A percentile compares a stretch with the other conserved stretches of the same genome.
Conservation (phyloP, 2,113 vertebrate genomes). For the Tragelaphus strepsiceros region DNA sequence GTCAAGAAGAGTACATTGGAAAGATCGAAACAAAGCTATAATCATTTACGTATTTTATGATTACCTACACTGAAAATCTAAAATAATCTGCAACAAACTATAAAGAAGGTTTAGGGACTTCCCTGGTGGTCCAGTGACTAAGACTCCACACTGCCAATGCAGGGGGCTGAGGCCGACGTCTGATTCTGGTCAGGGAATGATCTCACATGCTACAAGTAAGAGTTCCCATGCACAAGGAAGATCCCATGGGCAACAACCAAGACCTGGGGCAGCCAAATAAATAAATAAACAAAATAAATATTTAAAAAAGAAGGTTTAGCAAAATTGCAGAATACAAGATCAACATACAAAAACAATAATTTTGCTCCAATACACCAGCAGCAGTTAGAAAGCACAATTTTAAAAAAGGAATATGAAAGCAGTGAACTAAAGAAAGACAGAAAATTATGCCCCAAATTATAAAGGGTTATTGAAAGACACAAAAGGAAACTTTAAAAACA, state of each 20-base stretch:
- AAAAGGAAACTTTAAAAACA: conserved; percentile 1
- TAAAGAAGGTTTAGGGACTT: not conserved
- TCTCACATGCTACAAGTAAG: not conserved
- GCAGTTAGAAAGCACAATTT: not conserved
- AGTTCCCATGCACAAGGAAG: not conserved
- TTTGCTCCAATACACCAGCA: not conserved
- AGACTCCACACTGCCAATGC: not conserved
- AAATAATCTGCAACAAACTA: not conserved
- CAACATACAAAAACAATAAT: not conserved
- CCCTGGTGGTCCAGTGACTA: not conserved
- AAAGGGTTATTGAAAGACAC: not conserved
- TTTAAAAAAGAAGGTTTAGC: not conserved
- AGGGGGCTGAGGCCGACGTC: not conserved
- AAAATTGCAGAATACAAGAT: not conserved
- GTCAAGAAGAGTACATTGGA: not conserved
- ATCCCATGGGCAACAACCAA: not conserved
- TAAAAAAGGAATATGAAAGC: not conserved
- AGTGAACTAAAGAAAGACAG: not conserved
- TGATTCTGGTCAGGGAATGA: not conserved
- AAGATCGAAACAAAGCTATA: not conserved
- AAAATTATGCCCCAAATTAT: not conserved
- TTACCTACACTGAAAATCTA: not conserved
- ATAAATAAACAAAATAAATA: not conserved
- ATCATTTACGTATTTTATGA: not conserved
- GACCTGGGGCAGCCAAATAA: not conserved